phyloP scores from a whole-genome alignment of 2,113 vertebrate species.

The Siphamia tubifer region DNA sequence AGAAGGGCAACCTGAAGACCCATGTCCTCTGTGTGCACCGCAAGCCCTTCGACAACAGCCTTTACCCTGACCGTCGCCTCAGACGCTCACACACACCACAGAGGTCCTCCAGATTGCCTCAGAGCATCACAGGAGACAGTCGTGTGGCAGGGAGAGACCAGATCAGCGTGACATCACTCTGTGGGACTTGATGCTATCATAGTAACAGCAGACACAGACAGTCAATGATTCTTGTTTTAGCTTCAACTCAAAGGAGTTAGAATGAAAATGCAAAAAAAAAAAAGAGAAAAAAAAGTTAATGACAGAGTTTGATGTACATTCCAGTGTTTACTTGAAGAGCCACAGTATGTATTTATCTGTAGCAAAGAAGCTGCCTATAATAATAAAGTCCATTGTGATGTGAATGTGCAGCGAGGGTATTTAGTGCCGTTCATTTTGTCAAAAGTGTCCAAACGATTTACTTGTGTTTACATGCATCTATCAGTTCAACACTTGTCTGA shows the following conservation, averaged over 20 bases:
- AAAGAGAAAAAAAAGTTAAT: constrained; percentile 31
- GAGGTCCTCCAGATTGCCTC: constrained; percentile 50
- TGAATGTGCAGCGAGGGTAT: constrained; percentile 62
- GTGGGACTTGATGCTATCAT: constrained; percentile 73
- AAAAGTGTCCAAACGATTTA: constrained; percentile 52
- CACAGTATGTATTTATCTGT: constrained; percentile 77
- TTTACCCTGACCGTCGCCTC: constrained; percentile 93
- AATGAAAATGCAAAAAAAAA: constrained; percentile 50
- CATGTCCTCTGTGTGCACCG: constrained; percentile 95
- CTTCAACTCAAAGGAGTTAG: constrained; percentile 51
- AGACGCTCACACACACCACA: constrained; percentile 84
- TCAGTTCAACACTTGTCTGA: constrained; percentile 55
- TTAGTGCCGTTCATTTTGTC: constrained; percentile 58
- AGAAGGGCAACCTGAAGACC: constrained; percentile 97
- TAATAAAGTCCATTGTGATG: constrained; percentile 78
- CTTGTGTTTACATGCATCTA: constrained; percentile 65
- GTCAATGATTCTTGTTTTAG: constrained; percentile 55
- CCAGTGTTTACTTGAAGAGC: constrained; percentile 77
- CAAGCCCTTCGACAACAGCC: constrained; percentile 96
- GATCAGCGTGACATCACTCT: constrained; percentile 57
- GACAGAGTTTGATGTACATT: constrained; percentile 73
- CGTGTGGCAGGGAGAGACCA: constrained; percentile 42
- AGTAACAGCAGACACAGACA: constrained; percentile 61
- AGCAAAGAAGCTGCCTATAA: constrained; percentile 69
- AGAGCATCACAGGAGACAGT: constrained; percentile 42